Evolutionary conservation across 2,888 invertebrate genomes (phyloP), one percentile per base, ranked within the genome.

Genomic region (Lasioglossum malachurum): DNA sequence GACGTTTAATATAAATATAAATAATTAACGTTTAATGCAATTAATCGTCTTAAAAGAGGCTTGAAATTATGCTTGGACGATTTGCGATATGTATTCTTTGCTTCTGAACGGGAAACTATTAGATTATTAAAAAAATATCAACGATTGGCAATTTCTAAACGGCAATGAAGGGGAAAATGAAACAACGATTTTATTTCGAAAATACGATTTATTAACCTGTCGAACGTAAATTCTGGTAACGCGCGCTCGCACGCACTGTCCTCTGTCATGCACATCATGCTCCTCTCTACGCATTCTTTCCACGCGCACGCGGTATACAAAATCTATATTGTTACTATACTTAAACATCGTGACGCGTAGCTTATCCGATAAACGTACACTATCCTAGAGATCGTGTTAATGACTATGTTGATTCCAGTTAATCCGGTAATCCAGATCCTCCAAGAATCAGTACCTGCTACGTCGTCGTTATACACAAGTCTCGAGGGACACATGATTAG

Each of bases 131-230:
- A 23, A 23, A 53, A 10, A 23, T 1, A 3, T n/a, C 3, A 23
- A 2, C 3, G 53, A 23, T 23, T 67, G 14, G 27, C 12, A 16
- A 1, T 60, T 27, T 12, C 1, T 27, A 4, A 31, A 16, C 14
- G 14, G 7, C 0, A 7, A 31, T 27, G 14, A 38, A 31, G 64
- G 44, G 46, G 60, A 31, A 46, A 35, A 35, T 12, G 46, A 60
- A 46, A 44, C 19, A 53, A 41, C 41, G 49, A n/a, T 76, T 89
- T 93, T 94, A 94, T 92, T 94, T 95, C 93, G 94, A 95, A 95
- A 95, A 95, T 95, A 95, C 94, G 94, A 94, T 95, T 95, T 94
- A 95, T 94, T 95, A 93, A 94, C 94, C 94, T 94, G 94, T 91
- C 93, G 92, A 93, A 92, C 93, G 93, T 94, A 94, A 92, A 93